Conservation (phyloP, 2,797 vertebrate species). For the Triplophysa yarkandensis region DNA sequence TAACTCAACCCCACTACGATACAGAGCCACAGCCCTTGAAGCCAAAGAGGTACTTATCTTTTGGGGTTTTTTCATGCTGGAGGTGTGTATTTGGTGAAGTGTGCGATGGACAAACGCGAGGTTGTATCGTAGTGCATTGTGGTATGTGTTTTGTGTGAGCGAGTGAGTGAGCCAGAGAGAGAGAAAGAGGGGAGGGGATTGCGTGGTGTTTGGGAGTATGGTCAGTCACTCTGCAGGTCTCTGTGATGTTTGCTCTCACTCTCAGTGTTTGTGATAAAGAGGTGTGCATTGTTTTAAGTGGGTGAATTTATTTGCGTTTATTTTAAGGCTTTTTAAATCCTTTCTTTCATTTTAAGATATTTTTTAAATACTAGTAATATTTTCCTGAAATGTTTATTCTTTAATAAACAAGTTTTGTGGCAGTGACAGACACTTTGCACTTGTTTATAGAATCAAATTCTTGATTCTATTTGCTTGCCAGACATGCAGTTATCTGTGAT, state of each 20-base stretch:
- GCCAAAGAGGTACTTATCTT: conserved; percentile 68
- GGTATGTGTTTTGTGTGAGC: conserved; percentile 15
- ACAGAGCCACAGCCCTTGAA: conserved; percentile 51
- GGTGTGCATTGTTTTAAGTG: conserved; percentile 41
- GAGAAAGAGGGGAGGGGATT: conserved; percentile 18
- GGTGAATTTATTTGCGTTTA: conserved; percentile 16
- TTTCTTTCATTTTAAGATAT: too few species aligned
- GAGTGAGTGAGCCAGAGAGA: neutral
- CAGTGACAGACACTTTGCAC: conserved; percentile 7
- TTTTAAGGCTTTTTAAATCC: conserved; percentile 29
- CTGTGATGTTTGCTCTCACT: conserved; percentile 51
- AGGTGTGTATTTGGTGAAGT: conserved; percentile 45
- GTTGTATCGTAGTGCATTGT: conserved; percentile 40
- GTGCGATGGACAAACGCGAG: conserved; percentile 23
- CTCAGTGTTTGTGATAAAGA: conserved; percentile 51
- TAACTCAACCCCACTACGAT: conserved; percentile 66
- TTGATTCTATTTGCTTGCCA: conserved; percentile 12
- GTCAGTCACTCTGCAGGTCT: conserved; percentile 52
- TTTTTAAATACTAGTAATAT: neutral
- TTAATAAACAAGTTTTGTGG: neutral
- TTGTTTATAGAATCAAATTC: neutral
- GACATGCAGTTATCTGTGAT: neutral
- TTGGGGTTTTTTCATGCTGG: conserved; percentile 58
- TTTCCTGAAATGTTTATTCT: conserved; percentile 6
- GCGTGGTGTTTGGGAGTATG: conserved; percentile 49